Percentiles rank a stretch among this genome's conserved stretches.
phyloP scores from a whole-genome alignment of 2,888 invertebrate species.

The Dryobotodes eremita region DNA sequence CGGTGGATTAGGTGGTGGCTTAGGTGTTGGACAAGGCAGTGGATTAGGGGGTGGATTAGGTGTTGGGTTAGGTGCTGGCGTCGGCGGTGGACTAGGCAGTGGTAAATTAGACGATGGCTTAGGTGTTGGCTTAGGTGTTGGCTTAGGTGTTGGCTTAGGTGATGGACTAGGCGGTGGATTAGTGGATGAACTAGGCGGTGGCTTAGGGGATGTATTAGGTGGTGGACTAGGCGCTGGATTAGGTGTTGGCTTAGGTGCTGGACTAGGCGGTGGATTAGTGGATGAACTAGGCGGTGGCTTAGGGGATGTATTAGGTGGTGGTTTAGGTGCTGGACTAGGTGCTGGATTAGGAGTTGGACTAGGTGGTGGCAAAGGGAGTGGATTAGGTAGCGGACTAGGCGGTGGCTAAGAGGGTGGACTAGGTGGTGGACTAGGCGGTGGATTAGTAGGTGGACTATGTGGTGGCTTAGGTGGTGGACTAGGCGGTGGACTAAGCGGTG shows the following conservation, averaged over 20 bases:
- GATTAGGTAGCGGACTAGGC: not conserved
- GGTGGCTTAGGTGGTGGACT: constrained; percentile 19
- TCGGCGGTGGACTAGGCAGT: not conserved
- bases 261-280: not conserved
- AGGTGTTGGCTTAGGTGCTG: not conserved
- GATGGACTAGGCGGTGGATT: not conserved
- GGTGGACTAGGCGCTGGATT: not conserved
- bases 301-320: not conserved
- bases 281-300: not conserved
- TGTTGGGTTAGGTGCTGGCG: constrained; percentile 26
- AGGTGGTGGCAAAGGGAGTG: not conserved
- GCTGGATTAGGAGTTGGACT: not conserved
- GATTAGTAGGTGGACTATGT: constrained; percentile 1
- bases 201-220: not conserved
- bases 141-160: not conserved
- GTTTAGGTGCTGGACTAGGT: fast-evolving
- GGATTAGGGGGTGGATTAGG: constrained; percentile 42
- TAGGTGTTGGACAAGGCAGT: fast-evolving
- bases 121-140: not conserved
- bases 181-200: constrained; percentile 14
- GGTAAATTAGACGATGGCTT: fast-evolving
- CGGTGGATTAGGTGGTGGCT: fast-evolving
- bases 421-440: not conserved
- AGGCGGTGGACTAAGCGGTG: not conserved
- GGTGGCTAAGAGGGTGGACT: constrained; percentile 17